Conservation (phyloP, 2,797 vertebrate species). For the Echeneis naucrates region DNA sequence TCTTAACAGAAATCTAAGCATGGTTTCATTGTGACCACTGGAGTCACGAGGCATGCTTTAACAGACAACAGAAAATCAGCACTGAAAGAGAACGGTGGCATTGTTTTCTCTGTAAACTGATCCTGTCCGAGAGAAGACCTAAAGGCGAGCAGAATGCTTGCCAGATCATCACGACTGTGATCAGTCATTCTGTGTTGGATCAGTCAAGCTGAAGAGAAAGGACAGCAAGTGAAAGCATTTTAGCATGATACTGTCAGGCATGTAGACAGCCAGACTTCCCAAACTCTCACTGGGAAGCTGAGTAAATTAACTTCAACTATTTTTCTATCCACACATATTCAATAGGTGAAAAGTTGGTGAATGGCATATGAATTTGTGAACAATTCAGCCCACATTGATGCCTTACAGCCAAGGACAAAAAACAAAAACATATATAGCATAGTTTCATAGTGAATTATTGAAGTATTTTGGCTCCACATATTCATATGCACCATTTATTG, state of each 20-base stretch:
- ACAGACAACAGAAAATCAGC: slow-evolving; percentile 8
- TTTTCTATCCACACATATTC: slow-evolving; percentile 28
- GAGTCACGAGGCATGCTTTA: too few species aligned
- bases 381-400: background rate
- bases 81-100: background rate
- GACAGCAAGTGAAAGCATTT: slow-evolving; percentile 19
- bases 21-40: background rate
- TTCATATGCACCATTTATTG: slow-evolving; percentile 75
- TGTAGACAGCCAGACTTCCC: background rate
- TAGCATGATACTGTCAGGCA: slow-evolving; percentile 23
- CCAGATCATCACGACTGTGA: slow-evolving; percentile 25
- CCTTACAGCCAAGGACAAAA: background rate
- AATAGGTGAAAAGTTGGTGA: slow-evolving; percentile 4
- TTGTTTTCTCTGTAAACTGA: slow-evolving; percentile 39
- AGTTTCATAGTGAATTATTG: background rate
- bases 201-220: slow-evolving; percentile 16
- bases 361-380: background rate
- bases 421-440: background rate
- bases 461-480: background rate
- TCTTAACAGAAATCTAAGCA: background rate
- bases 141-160: slow-evolving; percentile 40
- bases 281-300: background rate
- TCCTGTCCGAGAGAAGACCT: slow-evolving; percentile 46
- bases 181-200: slow-evolving; percentile 47
- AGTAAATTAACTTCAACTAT: slow-evolving; percentile 17